Conservation (phyloP, 2,888 invertebrate genomes). For the Conops quadrifasciatus region DNA sequence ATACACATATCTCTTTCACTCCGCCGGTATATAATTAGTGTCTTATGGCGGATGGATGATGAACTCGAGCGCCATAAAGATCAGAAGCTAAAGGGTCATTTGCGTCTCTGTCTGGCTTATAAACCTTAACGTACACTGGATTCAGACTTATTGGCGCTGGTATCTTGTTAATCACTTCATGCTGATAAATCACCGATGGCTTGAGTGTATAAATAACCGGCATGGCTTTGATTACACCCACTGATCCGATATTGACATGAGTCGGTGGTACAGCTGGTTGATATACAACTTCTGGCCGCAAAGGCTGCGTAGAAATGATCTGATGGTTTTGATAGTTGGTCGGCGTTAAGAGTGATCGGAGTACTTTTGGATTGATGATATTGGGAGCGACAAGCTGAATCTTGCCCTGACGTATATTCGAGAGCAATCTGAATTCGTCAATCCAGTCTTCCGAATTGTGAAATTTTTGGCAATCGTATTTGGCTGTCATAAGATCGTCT, state of each 20-base stretch:
- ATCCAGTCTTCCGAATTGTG: background rate
- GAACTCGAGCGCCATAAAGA: too few relatives aligned
- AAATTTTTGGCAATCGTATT: too few relatives aligned
- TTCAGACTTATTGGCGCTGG: conserved; percentile 61
- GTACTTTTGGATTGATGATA: conserved; percentile 57
- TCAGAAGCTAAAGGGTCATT: too few relatives aligned
- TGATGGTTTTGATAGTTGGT: conserved; percentile 57
- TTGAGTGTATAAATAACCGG: conserved; percentile 63
- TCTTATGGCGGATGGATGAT: too few relatives aligned
- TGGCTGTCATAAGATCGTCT: too few relatives aligned
- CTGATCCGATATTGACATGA: conserved; percentile 59
- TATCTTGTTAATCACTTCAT: conserved; percentile 62
- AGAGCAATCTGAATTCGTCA: conserved; percentile 47
- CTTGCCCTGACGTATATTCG: conserved; percentile 58
- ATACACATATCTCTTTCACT: too few relatives aligned
- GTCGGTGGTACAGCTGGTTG: conserved; percentile 59
- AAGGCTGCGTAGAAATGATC: conserved; percentile 57
- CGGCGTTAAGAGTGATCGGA: conserved; percentile 59
- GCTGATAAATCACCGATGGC: conserved; percentile 61
- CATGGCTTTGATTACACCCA: conserved; percentile 59
- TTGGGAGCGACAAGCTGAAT: conserved; percentile 60
- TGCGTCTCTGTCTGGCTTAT: conserved; percentile 59
- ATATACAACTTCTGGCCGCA: conserved; percentile 60
- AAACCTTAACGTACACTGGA: conserved; percentile 63
- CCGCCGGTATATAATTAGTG: too few relatives aligned